A percentile compares a stretch with the other conserved stretches of the same genome.
These are phyloP conservation scores for Carapus acus DNA, from an alignment of 2,797 vertebrate genomes.

Conservation along the genomic window DNA sequence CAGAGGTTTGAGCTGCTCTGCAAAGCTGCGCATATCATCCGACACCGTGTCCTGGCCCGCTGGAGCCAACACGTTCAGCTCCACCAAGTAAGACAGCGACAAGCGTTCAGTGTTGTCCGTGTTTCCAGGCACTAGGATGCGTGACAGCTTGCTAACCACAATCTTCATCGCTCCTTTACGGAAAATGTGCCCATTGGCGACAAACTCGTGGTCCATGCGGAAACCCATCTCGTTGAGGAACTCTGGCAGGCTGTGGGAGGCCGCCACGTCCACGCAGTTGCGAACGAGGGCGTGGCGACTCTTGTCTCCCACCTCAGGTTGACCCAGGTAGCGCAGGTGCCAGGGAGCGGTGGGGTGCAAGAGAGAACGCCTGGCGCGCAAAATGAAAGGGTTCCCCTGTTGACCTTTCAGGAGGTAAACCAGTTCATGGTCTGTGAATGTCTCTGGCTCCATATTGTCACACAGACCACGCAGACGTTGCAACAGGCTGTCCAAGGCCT, in stretches of 20 bases:
- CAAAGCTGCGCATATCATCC: slow-evolving; percentile 96
- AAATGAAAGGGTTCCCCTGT: slow-evolving; percentile 93
- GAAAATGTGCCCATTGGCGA: slow-evolving; percentile 90
- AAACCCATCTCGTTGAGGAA: slow-evolving; percentile 98
- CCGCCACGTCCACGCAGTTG: slow-evolving; percentile 92
- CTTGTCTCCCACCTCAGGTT: slow-evolving; percentile 95
- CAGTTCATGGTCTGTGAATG: slow-evolving; percentile 90
- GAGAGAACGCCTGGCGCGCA: slow-evolving; percentile 86
- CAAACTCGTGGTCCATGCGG: slow-evolving; percentile 97
- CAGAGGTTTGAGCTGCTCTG: slow-evolving; percentile 92
- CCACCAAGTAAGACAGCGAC: slow-evolving; percentile 91
- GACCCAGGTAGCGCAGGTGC: slow-evolving; percentile 93
- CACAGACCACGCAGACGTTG: slow-evolving; percentile 92
- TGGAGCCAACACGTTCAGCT: slow-evolving; percentile 87
- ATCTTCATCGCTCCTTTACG: slow-evolving; percentile 93
- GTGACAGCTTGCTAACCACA: slow-evolving; percentile 91
- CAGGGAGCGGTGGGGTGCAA: slow-evolving; percentile 82
- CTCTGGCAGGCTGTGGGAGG: slow-evolving; percentile 89
- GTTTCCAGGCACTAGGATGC: slow-evolving; percentile 86
- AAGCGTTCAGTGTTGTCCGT: slow-evolving; percentile 89
- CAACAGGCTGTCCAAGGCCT: slow-evolving; percentile 89
- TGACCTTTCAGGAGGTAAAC: slow-evolving; percentile 96
- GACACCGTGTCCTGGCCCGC: slow-evolving; percentile 90
- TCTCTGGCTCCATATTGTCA: slow-evolving; percentile 96
- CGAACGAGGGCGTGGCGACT: slow-evolving; percentile 88